Conservation (phyloP, 2,797 vertebrate genomes). For the Australoheros facetus region DNA sequence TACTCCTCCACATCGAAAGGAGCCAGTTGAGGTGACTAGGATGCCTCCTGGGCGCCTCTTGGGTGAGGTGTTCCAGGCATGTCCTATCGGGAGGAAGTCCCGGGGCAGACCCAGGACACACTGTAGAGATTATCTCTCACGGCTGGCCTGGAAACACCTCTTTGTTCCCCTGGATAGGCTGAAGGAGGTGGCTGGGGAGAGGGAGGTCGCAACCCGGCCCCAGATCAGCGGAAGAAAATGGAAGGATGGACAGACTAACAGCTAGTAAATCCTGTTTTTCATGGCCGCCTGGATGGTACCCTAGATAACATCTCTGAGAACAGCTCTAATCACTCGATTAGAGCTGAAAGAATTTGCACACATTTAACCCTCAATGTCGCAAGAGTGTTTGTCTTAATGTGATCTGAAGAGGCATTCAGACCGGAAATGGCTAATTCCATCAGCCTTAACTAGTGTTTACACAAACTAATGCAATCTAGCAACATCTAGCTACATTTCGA, state of each 20-base stretch:
- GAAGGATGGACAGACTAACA: neutral
- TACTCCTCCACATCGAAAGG: too few species aligned
- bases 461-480: neutral
- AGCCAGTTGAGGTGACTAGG: too few species aligned
- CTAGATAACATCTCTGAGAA: neutral
- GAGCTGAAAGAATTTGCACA: neutral
- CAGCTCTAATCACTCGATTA: neutral
- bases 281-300: neutral
- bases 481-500: neutral
- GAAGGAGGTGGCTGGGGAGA: too few species aligned
- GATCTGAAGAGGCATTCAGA: neutral
- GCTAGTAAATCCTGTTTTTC: neutral
- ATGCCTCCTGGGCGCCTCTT: too few species aligned
- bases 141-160: too few species aligned
- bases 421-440: rapidly evolving
- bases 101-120: too few species aligned
- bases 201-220: too few species aligned
- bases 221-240: too few species aligned
- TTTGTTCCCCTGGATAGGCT: too few species aligned
- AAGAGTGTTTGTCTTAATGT: neutral
- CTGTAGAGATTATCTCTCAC: too few species aligned
- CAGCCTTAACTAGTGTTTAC: neutral
- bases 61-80: too few species aligned
- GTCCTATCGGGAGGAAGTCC: too few species aligned
- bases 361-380: neutral